Conservation (phyloP, 2,797 vertebrate species). For the Anabacerthia variegaticeps region DNA sequence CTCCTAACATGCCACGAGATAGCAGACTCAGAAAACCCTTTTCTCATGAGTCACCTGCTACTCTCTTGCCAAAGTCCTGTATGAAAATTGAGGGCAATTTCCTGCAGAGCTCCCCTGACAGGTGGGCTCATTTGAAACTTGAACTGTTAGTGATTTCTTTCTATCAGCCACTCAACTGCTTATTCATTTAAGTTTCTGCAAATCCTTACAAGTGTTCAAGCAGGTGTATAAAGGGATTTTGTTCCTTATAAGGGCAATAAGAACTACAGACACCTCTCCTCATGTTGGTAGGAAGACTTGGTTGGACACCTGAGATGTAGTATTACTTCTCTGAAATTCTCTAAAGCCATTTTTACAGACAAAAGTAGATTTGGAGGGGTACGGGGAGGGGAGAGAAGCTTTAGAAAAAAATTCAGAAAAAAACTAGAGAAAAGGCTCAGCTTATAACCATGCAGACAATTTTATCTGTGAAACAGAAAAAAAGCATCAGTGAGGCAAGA, state of each 20-base stretch:
- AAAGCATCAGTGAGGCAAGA: neutral
- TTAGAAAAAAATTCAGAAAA: neutral
- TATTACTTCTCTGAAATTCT: neutral
- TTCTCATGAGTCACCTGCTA: neutral
- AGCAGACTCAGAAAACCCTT: neutral
- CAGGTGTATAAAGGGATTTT: neutral
- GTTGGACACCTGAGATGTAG: neutral
- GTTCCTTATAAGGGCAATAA: neutral
- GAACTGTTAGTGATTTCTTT: slow-evolving; percentile 12
- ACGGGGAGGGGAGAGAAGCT: too few relatives aligned
- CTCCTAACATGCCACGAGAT: neutral
- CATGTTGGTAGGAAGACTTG: neutral
- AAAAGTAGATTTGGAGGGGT: neutral
- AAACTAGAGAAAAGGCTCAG: neutral
- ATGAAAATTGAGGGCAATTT: slow-evolving; percentile 55
- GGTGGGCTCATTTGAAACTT: slow-evolving; percentile 51
- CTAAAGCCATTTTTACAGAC: neutral
- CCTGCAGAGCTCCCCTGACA: slow-evolving; percentile 28
- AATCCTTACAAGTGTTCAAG: neutral
- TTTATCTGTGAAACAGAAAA: neutral
- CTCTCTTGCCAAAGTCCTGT: slow-evolving; percentile 6
- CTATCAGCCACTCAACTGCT: neutral
- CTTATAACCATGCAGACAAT: neutral
- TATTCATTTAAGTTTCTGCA: neutral
- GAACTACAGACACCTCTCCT: neutral